A percentile compares a stretch with the other conserved stretches of the same genome.
phyloP scores from a whole-genome alignment of 2,888 invertebrate genomes.

The Phaedon cochleariae region DNA sequence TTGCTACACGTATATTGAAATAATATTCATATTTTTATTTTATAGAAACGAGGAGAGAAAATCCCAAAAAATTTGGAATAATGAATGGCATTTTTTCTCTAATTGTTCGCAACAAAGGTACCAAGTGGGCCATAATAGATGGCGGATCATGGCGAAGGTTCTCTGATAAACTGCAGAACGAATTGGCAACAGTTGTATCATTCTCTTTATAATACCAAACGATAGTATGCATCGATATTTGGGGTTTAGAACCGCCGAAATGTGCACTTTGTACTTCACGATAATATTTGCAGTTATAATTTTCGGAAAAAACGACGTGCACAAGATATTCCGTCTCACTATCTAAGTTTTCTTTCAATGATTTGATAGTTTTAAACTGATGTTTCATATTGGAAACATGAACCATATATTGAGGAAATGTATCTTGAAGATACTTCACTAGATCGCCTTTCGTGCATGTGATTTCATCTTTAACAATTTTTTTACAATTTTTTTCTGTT shows the following conservation, averaged over 20 bases:
- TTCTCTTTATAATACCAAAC: constrained; percentile 9
- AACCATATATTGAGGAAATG: neutral
- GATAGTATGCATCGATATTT: constrained; percentile 19
- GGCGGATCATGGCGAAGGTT: constrained; percentile 23
- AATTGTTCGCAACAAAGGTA: constrained; percentile 14
- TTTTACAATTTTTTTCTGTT: neutral
- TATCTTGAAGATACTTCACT: too few relatives aligned
- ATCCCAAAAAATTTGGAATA: too few relatives aligned
- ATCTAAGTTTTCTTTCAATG: neutral
- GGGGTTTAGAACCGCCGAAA: constrained; percentile 19
- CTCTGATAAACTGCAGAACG: constrained; percentile 20
- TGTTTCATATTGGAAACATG: neutral
- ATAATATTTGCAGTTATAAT: constrained; percentile 25
- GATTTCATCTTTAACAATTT: neutral
- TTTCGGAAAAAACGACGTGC: constrained; percentile 19
- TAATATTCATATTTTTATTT: too few relatives aligned
- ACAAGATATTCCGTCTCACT: neutral
- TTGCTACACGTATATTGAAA: too few relatives aligned
- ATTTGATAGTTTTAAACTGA: neutral
- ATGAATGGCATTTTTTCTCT: constrained; percentile 7
- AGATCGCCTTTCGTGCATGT: neutral
- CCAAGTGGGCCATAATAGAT: constrained; percentile 27
- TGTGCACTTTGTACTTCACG: constrained; percentile 18
- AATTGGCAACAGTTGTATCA: constrained; percentile 1
- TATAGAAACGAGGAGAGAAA: too few relatives aligned